These are phyloP conservation scores for Coelogynopora nodosa DNA, from an alignment of 2,888 invertebrate species.

Conservation along the genomic window DNA sequence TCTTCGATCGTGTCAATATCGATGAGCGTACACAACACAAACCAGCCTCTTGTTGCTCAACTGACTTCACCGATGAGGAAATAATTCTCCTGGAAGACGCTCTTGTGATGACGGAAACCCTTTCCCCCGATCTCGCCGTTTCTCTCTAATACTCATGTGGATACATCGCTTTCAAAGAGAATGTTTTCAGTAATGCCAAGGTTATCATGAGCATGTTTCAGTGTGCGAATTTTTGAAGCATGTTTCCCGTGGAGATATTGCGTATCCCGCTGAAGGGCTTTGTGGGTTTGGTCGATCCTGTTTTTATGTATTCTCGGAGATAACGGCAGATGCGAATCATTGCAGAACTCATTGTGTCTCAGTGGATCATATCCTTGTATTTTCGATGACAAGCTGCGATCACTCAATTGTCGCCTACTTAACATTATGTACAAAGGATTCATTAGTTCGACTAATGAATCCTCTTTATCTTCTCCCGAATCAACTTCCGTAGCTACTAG, in stretches of 20 bases:
- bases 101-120: not conserved
- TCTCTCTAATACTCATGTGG: not conserved
- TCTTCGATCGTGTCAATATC: not conserved
- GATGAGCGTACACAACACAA: not conserved
- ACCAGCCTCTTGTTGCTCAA: not conserved
- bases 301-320: not conserved
- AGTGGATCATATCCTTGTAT: not conserved
- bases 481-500: no score
- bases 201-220: no score
- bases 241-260: not conserved
- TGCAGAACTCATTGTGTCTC: not conserved
- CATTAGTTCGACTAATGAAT: not conserved
- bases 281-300: not conserved
- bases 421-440: not conserved
- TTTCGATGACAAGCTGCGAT: not conserved
- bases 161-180: not conserved
- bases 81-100: not conserved
- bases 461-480: no score
- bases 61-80: not conserved
- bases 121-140: not conserved
- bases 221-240: no score
- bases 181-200: not conserved
- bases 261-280: not conserved
- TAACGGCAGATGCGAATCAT: not conserved
- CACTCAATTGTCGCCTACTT: not conserved